Conservation (phyloP, 2,113 vertebrate genomes). For the Chamaea fasciata region DNA sequence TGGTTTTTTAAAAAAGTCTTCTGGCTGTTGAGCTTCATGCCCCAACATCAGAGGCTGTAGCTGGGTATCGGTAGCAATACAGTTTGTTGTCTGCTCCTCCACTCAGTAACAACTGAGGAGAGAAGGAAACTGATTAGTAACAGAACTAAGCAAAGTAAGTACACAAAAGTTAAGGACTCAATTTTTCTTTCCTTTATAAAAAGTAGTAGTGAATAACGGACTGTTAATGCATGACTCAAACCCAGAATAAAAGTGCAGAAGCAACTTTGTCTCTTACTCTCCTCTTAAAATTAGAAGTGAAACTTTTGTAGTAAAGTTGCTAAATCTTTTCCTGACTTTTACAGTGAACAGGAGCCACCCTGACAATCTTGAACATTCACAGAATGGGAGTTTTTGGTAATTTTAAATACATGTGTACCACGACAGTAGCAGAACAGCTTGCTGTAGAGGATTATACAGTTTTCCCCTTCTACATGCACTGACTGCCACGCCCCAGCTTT, state of each 20-base stretch:
- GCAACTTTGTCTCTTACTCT: neutral
- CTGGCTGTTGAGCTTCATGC: conserved; percentile 70
- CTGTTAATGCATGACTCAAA: neutral
- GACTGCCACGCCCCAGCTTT: neutral
- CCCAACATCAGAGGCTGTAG: conserved; percentile 80
- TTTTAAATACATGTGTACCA: neutral
- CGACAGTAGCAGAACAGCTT: neutral
- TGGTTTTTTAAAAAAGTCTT: neutral
- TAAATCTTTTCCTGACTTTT: neutral
- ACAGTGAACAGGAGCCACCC: neutral
- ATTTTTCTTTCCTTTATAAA: neutral
- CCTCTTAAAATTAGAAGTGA: neutral
- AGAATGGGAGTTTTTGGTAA: rapidly evolving
- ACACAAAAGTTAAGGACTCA: neutral
- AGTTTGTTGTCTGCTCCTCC: conserved; percentile 97
- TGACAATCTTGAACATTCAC: neutral
- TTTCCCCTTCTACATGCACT: neutral
- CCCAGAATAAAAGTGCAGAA: neutral
- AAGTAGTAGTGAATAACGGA: neutral
- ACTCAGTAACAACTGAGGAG: conserved; percentile 86
- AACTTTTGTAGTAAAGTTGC: neutral
- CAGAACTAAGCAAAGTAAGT: neutral
- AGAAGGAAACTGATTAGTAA: conserved; percentile 15
- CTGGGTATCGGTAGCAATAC: conserved; percentile 89
- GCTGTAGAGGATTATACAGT: neutral